These are phyloP conservation scores for Lota lota DNA, from an alignment of 2,113 vertebrate species.

Conservation along the genomic window DNA sequence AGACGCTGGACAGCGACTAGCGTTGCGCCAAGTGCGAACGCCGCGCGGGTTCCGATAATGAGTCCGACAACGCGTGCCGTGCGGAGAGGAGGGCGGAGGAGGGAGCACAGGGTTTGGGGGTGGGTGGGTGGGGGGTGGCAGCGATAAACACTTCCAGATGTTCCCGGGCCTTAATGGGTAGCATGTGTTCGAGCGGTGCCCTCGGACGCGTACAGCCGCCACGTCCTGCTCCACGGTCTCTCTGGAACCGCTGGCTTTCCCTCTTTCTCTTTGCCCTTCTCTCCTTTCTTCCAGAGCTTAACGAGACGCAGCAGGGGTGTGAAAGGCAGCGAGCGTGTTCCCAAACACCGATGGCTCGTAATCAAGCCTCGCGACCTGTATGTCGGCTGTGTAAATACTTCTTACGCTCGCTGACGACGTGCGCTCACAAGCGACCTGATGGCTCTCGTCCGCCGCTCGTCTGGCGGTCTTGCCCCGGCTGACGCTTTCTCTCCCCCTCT, in stretches of 20 bases:
- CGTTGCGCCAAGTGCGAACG: too few relatives aligned
- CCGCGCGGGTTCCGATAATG: neutral
- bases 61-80: neutral
- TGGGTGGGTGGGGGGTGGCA: constrained; percentile 40
- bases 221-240: neutral
- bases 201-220: constrained; percentile 15
- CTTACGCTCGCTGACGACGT: too few relatives aligned
- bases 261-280: neutral
- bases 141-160: constrained; percentile 69
- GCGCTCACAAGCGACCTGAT: too few relatives aligned
- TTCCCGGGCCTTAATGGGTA: constrained; percentile 56
- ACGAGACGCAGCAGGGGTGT: too few relatives aligned
- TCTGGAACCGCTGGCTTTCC: neutral
- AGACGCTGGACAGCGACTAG: too few relatives aligned
- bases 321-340: too few relatives aligned
- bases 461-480: neutral
- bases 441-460: too few relatives aligned
- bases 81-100: neutral
- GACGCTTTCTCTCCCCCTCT: neutral
- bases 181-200: constrained; percentile 56
- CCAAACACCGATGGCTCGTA: too few relatives aligned
- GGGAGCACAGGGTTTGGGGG: neutral
- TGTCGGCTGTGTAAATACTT: too few relatives aligned
- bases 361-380: too few relatives aligned
- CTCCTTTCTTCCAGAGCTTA: too few relatives aligned